phyloP scores from a whole-genome alignment of 1,140 invertebrate genomes.

The Bombus ignitus region DNA sequence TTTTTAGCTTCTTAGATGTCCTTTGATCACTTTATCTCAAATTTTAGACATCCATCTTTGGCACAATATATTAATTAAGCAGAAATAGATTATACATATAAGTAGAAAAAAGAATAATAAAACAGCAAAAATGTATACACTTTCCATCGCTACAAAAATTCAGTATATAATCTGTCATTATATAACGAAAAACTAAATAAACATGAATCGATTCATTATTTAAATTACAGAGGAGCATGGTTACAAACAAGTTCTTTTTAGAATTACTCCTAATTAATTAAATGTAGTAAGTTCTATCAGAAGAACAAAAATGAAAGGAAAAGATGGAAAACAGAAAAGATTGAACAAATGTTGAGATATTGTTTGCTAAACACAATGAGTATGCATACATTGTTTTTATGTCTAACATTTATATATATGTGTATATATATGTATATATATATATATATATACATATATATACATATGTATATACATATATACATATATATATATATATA shows the following conservation, averaged over 20 bases:
- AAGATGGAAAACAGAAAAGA: neutral
- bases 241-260: neutral
- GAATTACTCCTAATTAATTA: conserved; percentile 37
- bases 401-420: conserved; percentile 38
- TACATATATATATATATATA: neutral
- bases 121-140: conserved; percentile 46
- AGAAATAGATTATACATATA: conserved; percentile 57
- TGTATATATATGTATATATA: conserved; percentile 18
- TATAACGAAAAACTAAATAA: conserved; percentile 14
- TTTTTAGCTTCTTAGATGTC: conserved; percentile 63
- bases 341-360: conserved; percentile 48
- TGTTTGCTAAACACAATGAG: conserved; percentile 37
- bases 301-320: conserved; percentile 5
- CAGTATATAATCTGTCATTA: neutral
- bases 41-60: conserved; percentile 80
- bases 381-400: conserved; percentile 45
- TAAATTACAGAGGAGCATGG: conserved; percentile 31
- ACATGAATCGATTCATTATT: neutral
- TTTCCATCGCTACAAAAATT: conserved; percentile 16
- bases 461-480: conserved; percentile 4
- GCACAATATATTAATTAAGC: conserved; percentile 73
- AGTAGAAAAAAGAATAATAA: conserved; percentile 50
- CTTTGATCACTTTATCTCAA: conserved; percentile 67
- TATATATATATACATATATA: neutral
- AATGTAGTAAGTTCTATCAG: conserved; percentile 29